Evolutionary conservation across 2,113 vertebrate species (phyloP).

Genomic region (Chroicocephalus ridibundus): DNA sequence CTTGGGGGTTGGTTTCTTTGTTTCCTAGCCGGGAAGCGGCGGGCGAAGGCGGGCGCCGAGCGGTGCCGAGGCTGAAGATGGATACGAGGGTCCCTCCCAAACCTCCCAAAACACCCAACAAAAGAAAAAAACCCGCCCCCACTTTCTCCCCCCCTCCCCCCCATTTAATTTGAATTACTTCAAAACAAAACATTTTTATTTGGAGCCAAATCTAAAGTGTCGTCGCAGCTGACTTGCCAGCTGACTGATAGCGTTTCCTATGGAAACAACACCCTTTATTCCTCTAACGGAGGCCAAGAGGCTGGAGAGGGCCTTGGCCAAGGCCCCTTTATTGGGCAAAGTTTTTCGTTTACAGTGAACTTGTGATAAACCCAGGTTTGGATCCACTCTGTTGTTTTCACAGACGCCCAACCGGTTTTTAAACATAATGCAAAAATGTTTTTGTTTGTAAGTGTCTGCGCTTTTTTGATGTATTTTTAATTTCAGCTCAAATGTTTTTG

Average conservation of each 20-base stretch:
- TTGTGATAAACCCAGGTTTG: neutral
- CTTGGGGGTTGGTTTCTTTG: neutral
- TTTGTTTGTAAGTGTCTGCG: neutral
- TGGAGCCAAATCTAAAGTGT: neutral
- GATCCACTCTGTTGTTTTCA: neutral
- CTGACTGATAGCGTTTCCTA: neutral
- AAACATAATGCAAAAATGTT: neutral
- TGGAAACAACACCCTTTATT: neutral
- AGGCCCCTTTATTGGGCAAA: neutral
- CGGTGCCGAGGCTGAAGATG: neutral
- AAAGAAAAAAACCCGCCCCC: rapidly evolving
- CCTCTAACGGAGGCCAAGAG: neutral
- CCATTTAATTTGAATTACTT: neutral
- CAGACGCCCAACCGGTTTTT: neutral
- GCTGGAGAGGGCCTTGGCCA: neutral
- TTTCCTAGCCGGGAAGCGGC: neutral
- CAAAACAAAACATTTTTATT: neutral
- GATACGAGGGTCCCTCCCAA: neutral
- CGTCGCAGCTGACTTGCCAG: rapidly evolving
- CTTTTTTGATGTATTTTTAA: neutral
- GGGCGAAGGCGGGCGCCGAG: neutral
- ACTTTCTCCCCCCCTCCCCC: too few relatives aligned
- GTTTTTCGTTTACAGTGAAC: neutral
- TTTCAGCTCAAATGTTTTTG: neutral
- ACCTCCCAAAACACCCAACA: neutral